Evolutionary conservation across 2,888 invertebrate species (phyloP).

Genomic region (Venustoraphidia nigricollis): DNA sequence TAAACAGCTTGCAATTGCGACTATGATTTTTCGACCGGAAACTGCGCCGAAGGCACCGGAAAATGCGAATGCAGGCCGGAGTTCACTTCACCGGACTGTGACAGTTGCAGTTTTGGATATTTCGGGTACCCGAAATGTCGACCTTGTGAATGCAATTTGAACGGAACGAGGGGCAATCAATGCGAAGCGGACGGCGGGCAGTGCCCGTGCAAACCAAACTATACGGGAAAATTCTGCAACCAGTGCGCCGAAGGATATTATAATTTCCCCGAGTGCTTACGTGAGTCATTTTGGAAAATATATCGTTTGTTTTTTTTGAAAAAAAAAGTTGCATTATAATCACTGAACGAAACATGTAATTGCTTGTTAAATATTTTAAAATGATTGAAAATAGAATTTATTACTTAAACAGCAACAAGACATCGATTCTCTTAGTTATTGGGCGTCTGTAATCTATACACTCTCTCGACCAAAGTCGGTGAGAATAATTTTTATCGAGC

Average conservation of each 20-base stretch:
- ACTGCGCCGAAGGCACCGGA: slow-evolving; percentile 82
- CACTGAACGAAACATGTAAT: too few species aligned
- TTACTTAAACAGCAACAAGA: too few species aligned
- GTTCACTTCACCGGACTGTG: slow-evolving; percentile 67
- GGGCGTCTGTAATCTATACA: too few species aligned
- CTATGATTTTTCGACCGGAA: slow-evolving; percentile 73
- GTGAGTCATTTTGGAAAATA: slow-evolving; percentile 32
- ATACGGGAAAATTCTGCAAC: slow-evolving; percentile 72
- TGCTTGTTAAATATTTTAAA: too few species aligned
- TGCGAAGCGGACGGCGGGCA: slow-evolving; percentile 72
- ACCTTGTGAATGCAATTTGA: slow-evolving; percentile 82
- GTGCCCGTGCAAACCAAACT: slow-evolving; percentile 84
- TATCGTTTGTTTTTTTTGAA: slow-evolving; percentile 2
- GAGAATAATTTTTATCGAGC: too few species aligned
- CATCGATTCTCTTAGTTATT: not conserved
- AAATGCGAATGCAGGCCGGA: slow-evolving; percentile 76
- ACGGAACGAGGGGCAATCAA: slow-evolving; percentile 75
- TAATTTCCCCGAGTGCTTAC: slow-evolving; percentile 67
- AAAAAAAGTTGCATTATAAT: too few species aligned
- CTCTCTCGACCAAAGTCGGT: too few species aligned
- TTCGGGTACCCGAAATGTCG: slow-evolving; percentile 85
- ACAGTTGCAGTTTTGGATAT: slow-evolving; percentile 77
- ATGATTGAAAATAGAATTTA: too few species aligned
- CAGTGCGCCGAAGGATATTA: slow-evolving; percentile 79
- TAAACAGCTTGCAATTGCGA: slow-evolving; percentile 82